Conservation (phyloP, 2,113 vertebrate species). For the Piliocolobus tephrosceles region DNA sequence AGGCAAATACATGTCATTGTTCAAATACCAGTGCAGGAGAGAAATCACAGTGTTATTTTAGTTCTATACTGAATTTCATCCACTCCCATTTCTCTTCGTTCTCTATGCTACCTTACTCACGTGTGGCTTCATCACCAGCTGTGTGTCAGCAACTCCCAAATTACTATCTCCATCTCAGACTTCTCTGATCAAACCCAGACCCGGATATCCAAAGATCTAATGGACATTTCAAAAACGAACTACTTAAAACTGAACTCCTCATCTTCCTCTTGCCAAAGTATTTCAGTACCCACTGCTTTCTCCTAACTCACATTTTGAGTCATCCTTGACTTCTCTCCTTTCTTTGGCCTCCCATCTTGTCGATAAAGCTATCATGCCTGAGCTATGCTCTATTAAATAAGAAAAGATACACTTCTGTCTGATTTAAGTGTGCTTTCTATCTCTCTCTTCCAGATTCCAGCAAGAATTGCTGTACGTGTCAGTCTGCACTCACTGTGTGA, state of each 20-base stretch:
- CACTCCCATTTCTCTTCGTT: background rate
- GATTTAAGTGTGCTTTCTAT: fast-evolving
- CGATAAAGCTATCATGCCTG: background rate
- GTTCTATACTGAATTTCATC: background rate
- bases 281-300: background rate
- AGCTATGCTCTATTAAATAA: background rate
- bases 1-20: background rate
- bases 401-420: background rate
- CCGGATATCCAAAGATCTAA: background rate
- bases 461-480: fast-evolving
- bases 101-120: background rate
- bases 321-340: background rate
- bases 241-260: background rate
- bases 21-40: background rate
- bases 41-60: fast-evolving
- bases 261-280: background rate
- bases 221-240: background rate
- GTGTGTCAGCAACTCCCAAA: background rate
- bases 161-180: background rate
- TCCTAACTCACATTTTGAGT: background rate
- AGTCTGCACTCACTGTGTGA: fast-evolving
- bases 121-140: background rate
- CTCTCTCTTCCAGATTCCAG: background rate
- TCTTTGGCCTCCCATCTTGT: background rate
- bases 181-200: background rate